Base-by-base conservation (phyloP, 2,113 vertebrate genomes). In the Oplegnathus fasciatus region DNA sequence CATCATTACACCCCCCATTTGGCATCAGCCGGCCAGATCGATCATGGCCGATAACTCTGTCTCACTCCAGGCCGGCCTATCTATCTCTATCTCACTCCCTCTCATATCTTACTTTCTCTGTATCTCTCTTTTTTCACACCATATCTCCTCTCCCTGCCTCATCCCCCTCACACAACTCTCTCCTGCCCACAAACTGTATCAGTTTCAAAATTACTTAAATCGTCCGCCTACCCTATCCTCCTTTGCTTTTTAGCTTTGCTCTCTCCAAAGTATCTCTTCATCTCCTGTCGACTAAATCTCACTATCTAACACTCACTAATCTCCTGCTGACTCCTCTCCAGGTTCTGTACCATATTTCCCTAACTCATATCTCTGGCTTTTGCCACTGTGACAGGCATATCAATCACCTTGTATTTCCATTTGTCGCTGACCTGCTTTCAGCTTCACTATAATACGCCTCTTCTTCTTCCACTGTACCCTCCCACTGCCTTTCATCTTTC, bases 1-100 rank as follows among this genome's bases (percentile, higher is more conserved):
- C 89, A 91, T 94, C 94, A 95, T 95, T 95, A 95, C 95, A 94
- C 93, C 92, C 95, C 93, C 94, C 93, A 94, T 95, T 95, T 95
- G 94, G 94, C 94, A 94, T 92, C 88, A 93, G 92, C 88, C 84
- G 78, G 87, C 92, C 89, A 87, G 93, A 96, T 96, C 93, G 93
- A 96, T 96, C 93, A 92, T 18, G 78, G 90, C 90, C 91, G 88
- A 94, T 95, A 94, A 93, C 91, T 93, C 88, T 92, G 92, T 91
- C 93, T 94, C 91, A 89, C 91, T 92, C 84, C 87, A 84, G 92
- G 90, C 92, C 58, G 28, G 86, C 90, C 91, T 92, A 94, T 95
- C 93, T 93, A 89, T 95, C 95, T 94, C 93, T 89, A 92, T 94
- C 92, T 91, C 88, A 84, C 90, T 64, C 82, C 85, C 78, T 78